These are phyloP conservation scores for Nesoenas mayeri DNA, from an alignment of 2,113 vertebrate genomes.

Conservation along the genomic window DNA sequence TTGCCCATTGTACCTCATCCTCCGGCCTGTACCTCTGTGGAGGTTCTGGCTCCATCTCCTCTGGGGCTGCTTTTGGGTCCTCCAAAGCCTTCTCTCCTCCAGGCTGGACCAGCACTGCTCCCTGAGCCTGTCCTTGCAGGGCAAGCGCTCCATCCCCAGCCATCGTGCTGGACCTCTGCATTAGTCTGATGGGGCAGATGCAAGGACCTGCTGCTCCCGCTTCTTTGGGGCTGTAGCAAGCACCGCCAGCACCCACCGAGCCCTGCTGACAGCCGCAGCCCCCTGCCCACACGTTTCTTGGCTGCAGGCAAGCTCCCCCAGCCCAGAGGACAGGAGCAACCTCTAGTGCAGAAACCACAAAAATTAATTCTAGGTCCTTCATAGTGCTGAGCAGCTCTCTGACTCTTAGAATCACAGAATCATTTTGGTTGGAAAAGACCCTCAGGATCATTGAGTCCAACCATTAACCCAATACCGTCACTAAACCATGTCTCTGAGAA, in stretches of 20 bases:
- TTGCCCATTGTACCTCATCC: background rate
- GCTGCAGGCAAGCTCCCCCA: rapidly evolving
- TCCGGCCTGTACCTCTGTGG: rapidly evolving
- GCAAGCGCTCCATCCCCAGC: rapidly evolving
- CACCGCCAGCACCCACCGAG: background rate
- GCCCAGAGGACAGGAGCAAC: background rate
- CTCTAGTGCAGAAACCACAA: background rate
- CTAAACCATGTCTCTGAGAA: too few relatives aligned
- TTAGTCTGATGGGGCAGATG: background rate
- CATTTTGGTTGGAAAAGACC: too few relatives aligned
- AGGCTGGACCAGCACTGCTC: background rate
- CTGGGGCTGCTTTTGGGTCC: background rate
- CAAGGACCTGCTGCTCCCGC: background rate
- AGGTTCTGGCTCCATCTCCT: background rate
- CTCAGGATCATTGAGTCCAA: too few relatives aligned
- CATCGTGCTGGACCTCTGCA: background rate
- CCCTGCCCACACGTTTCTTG: background rate
- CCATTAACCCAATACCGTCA: too few relatives aligned
- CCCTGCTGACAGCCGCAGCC: background rate
- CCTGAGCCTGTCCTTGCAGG: background rate
- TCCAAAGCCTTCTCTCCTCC: background rate
- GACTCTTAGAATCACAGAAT: too few relatives aligned
- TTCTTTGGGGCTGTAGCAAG: background rate
- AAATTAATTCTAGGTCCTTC: background rate
- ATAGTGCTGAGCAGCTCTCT: background rate